A percentile compares a stretch with the other conserved stretches of the same genome.
Conservation (phyloP, 2,888 invertebrate species). For the Pseudanteris insignis region DNA sequence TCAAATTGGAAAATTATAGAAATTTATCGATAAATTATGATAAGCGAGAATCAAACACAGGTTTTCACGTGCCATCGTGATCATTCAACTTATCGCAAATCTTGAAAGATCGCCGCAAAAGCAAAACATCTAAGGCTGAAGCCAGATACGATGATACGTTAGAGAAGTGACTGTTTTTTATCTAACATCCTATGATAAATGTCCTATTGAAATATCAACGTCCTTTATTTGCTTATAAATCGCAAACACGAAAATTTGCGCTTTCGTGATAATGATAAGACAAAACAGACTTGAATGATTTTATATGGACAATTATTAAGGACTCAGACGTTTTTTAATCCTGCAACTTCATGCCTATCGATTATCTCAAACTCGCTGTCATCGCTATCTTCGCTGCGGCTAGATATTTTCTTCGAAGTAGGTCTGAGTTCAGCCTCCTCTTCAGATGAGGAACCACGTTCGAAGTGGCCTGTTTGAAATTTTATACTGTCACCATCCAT, state of each 20-base stretch:
- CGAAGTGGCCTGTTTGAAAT: constrained; percentile 55
- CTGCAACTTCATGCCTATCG: constrained; percentile 57
- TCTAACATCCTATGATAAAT: constrained; percentile 41
- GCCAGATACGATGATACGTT: constrained; percentile 41
- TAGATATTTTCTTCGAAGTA: constrained; percentile 45
- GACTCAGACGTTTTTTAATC: constrained; percentile 44
- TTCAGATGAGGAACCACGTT: constrained; percentile 59
- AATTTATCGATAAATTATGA: not conserved
- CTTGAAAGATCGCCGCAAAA: constrained; percentile 40
- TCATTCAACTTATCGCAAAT: constrained; percentile 11
- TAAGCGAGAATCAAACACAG: too few species aligned
- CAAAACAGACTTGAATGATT: too few species aligned
- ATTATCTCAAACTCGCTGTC: constrained; percentile 65
- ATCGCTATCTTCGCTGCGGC: constrained; percentile 59
- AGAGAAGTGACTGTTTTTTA: constrained; percentile 33
- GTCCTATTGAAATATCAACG: constrained; percentile 35
- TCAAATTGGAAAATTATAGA: too few species aligned
- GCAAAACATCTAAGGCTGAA: constrained; percentile 45
- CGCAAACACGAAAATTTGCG: constrained; percentile 16
- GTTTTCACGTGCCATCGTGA: constrained; percentile 27
- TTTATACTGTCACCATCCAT: constrained; percentile 54
- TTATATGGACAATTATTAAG: too few species aligned
- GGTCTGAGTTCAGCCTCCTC: constrained; percentile 58
- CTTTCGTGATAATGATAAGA: constrained; percentile 29
- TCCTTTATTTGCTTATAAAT: constrained; percentile 28